A percentile compares a stretch with the other conserved stretches of the same genome.
Evolutionary conservation across 2,113 vertebrate species (phyloP).

Genomic region (Theristicus caerulescens): DNA sequence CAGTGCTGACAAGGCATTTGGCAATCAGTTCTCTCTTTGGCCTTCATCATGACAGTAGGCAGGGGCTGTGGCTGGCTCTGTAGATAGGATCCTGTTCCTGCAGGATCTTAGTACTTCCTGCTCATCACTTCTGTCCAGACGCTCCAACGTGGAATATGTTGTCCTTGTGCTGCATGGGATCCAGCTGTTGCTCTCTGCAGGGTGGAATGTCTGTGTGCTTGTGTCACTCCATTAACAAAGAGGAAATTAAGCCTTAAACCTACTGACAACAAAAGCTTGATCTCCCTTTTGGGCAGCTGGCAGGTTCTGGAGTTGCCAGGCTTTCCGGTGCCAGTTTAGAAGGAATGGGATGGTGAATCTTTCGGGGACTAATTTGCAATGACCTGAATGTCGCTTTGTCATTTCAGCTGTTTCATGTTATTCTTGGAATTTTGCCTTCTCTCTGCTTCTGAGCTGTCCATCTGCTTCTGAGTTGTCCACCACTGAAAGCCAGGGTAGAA

Average conservation of each 20-base stretch:
- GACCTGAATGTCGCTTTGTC: neutral
- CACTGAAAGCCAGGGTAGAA: neutral
- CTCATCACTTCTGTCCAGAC: neutral
- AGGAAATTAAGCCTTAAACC: slow-evolving; percentile 1
- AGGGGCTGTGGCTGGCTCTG: neutral
- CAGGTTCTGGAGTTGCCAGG: neutral
- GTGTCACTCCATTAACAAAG: neutral
- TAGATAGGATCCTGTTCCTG: neutral
- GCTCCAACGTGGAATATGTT: neutral
- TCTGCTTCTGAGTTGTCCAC: neutral
- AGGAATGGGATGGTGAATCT: neutral
- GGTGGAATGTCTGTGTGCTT: neutral
- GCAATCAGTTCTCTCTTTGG: neutral
- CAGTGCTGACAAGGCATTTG: neutral
- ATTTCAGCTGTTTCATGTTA: slow-evolving; percentile 13
- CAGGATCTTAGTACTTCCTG: neutral
- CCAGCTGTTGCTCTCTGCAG: neutral
- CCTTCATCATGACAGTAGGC: neutral
- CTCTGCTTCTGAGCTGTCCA: neutral
- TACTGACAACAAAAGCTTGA: neutral
- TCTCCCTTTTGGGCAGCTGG: neutral
- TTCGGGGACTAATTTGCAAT: neutral
- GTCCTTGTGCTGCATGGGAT: neutral
- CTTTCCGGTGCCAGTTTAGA: neutral
- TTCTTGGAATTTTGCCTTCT: slow-evolving; percentile 4